Evolutionary conservation across 2,113 vertebrate genomes (phyloP).

Genomic region (Mesembrinibis cayennensis): DNA sequence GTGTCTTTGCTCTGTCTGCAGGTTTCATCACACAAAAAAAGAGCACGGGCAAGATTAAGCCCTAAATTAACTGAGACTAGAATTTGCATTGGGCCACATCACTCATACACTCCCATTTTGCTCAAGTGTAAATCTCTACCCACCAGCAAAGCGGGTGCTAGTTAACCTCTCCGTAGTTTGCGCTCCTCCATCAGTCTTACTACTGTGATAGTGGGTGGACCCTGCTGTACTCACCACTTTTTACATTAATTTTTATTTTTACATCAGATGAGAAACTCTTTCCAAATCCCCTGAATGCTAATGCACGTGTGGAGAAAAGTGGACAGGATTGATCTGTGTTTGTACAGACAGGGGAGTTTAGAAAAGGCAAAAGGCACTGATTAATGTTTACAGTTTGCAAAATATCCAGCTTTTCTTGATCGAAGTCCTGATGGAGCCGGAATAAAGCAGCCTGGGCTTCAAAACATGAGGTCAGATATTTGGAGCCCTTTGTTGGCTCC

Average conservation of each 20-base stretch:
- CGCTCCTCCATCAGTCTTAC: background rate
- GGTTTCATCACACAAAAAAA: background rate
- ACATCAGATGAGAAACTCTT: background rate
- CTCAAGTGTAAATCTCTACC: background rate
- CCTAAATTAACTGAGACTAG: background rate
- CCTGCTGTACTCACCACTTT: background rate
- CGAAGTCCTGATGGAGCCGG: background rate
- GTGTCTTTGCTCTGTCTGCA: background rate
- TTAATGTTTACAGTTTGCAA: background rate
- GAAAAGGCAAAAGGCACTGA: background rate
- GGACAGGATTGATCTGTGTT: background rate
- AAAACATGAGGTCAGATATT: background rate
- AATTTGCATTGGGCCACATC: background rate
- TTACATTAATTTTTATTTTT: background rate
- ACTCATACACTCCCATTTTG: accelerated
- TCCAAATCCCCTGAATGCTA: background rate
- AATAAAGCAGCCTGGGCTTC: background rate
- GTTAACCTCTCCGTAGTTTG: background rate
- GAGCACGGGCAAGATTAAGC: background rate
- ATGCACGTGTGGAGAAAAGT: background rate
- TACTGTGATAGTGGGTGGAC: accelerated
- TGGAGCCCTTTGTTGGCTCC: background rate
- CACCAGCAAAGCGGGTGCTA: accelerated
- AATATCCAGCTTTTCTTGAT: background rate
- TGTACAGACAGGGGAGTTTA: background rate